Evolutionary conservation across 2,888 invertebrate species (phyloP), one percentile per base, ranked within the genome.

Genomic region (Calliopum simillimum): DNA sequence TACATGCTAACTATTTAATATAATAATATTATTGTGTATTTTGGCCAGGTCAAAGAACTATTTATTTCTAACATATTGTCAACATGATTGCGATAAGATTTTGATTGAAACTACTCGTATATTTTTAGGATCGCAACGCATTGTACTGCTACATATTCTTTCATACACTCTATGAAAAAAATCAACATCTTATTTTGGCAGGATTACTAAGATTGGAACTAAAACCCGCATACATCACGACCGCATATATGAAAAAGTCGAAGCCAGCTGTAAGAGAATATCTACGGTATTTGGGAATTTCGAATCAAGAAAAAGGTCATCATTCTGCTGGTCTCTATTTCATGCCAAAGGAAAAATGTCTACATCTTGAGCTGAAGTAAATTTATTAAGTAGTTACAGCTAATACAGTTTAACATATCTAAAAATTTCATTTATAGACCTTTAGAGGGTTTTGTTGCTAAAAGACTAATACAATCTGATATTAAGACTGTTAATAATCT

Each of bases 311-410:
- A n/a, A n/a, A n/a, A 51, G 14, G 19, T 11, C 62, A 62, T 33
- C 67, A 58, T 43, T 69, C 71, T 8, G 49, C 71, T 3, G 14
- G 14, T 2, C 49, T 69, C 4, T 72, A 72, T 19, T 47, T 62
- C 4, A 21, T 72, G 51, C 56, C 56, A 8, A 66, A 55, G 33
- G 56, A 55, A 8, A 61, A 69, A n/a, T 59, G 62, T n/a, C 41
- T 46, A 2, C 65, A 61, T 13, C n/a, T 72, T 43, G 46, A 69
- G 41, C 21, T 65, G 3, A 69, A 44, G 71, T 72, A 43, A 66
- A 63, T 65, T 1, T 41, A 1, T 2, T 11, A 23, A 25, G 2
- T 14, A 14, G 6, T 3, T n/a, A 2, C n/a, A n/a, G 19, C 13
- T 14, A 19, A 13, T 13, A 41, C 2, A 8, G 16, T 4, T 49